These are phyloP conservation scores for Daboia siamensis DNA, from an alignment of 2,113 vertebrate genomes.

Conservation along the genomic window DNA sequence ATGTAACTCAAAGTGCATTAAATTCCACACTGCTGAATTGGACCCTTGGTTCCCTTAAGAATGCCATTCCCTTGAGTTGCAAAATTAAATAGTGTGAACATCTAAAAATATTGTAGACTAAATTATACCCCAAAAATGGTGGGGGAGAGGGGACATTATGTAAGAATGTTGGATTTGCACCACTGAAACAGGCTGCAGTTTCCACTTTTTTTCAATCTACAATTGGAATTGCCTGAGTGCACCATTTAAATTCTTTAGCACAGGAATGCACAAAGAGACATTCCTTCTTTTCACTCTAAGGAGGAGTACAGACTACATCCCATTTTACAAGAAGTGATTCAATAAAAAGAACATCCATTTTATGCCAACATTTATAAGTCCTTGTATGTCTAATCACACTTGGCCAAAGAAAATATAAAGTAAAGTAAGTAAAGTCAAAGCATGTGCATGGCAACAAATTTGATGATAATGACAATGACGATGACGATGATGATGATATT, in stretches of 20 bases:
- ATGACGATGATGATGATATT: background rate
- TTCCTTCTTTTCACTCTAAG: background rate
- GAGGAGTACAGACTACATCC: background rate
- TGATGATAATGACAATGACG: background rate
- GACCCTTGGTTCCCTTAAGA: background rate
- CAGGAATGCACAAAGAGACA: background rate
- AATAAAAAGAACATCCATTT: rapidly evolving
- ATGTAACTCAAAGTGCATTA: background rate
- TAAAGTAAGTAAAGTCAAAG: background rate
- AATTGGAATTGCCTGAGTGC: background rate
- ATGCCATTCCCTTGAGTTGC: background rate
- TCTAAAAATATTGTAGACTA: background rate
- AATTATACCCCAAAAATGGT: background rate
- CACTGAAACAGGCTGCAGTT: background rate
- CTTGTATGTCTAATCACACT: background rate
- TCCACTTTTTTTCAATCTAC: background rate
- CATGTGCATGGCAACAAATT: background rate
- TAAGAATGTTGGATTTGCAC: background rate
- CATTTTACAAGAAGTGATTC: background rate
- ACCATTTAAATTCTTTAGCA: background rate
- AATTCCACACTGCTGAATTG: background rate
- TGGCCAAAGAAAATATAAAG: background rate
- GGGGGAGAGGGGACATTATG: background rate
- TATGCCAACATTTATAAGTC: background rate
- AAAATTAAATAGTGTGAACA: background rate